Percentiles rank a stretch among this genome's conserved stretches.
These are phyloP conservation scores for Cyanoderma ruficeps DNA, from an alignment of 2,113 vertebrate genomes.

Conservation along the genomic window DNA sequence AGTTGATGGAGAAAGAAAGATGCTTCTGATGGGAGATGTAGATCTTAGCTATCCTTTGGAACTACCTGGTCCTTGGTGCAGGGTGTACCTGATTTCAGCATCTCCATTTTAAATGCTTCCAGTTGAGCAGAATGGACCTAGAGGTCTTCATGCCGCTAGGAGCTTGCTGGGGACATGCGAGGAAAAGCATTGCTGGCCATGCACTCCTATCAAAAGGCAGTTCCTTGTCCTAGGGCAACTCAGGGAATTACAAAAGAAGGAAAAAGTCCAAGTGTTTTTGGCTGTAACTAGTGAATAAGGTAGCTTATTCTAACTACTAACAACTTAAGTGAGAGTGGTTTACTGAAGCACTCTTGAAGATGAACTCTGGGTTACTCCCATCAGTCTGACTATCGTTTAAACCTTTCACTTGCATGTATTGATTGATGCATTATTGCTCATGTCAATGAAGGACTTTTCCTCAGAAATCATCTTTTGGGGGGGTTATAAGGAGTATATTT, in stretches of 20 bases:
- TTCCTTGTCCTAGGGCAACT: background rate
- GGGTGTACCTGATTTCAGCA: background rate
- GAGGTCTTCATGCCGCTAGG: background rate
- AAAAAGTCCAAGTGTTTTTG: background rate
- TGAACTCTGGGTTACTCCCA: background rate
- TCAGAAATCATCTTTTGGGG: background rate
- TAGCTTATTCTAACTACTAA: background rate
- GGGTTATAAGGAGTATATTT: background rate
- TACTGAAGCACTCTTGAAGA: background rate
- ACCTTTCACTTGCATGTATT: background rate
- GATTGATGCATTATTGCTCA: background rate
- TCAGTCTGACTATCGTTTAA: accelerated
- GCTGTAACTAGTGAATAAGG: background rate
- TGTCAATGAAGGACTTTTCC: background rate
- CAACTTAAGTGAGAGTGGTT: background rate
- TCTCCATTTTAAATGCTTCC: background rate
- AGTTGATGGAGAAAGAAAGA: background rate
- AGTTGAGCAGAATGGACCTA: background rate
- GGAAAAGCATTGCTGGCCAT: background rate
- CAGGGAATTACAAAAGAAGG: background rate
- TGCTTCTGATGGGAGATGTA: background rate
- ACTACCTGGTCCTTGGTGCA: background rate
- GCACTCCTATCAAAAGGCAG: background rate
- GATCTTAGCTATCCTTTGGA: background rate
- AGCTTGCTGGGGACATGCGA: background rate